Evolutionary conservation across 2,797 vertebrate genomes (phyloP).

Genomic region (Apogon hyalosoma): DNA sequence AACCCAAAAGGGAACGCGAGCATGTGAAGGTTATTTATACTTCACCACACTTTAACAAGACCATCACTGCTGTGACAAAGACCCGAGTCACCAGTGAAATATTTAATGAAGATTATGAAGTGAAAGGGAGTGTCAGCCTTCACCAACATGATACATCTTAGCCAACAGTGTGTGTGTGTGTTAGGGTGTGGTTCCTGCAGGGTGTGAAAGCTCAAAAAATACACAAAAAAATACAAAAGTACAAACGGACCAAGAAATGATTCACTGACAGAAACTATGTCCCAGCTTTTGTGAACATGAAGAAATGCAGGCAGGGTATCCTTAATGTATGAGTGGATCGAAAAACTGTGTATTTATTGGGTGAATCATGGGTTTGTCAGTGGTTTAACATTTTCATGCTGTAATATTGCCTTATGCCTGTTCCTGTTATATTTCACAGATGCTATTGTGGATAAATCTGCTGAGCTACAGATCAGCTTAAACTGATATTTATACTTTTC

Average conservation of each 20-base stretch:
- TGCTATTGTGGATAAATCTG: constrained; percentile 13
- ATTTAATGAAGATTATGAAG: constrained; percentile 40
- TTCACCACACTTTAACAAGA: constrained; percentile 22
- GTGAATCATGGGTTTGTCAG: constrained; percentile 73
- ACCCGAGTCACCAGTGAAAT: constrained; percentile 40
- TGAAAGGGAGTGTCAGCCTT: constrained; percentile 49
- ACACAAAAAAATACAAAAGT: background rate
- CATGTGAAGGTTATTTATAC: constrained; percentile 36
- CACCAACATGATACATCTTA: constrained; percentile 38
- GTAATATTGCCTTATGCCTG: constrained; percentile 44
- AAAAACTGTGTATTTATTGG: constrained; percentile 59
- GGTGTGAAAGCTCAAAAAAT: constrained; percentile 60
- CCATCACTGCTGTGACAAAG: constrained; percentile 42
- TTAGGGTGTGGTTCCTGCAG: constrained; percentile 60
- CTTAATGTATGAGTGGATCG: constrained; percentile 61
- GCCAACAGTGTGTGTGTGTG: constrained; percentile 41
- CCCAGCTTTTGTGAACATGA: constrained; percentile 34
- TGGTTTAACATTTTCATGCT: constrained; percentile 65
- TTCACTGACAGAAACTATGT: constrained; percentile 49
- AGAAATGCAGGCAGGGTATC: constrained; percentile 60
- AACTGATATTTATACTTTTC: constrained; percentile 11
- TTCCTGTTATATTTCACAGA: constrained; percentile 46
- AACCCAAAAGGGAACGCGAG: constrained; percentile 15
- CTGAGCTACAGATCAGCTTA: background rate
- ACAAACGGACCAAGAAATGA: constrained; percentile 50